Evolutionary conservation across 2,113 vertebrate species (phyloP), one percentile per base, ranked within the genome.

Genomic region (Dicentrarchus labrax): DNA sequence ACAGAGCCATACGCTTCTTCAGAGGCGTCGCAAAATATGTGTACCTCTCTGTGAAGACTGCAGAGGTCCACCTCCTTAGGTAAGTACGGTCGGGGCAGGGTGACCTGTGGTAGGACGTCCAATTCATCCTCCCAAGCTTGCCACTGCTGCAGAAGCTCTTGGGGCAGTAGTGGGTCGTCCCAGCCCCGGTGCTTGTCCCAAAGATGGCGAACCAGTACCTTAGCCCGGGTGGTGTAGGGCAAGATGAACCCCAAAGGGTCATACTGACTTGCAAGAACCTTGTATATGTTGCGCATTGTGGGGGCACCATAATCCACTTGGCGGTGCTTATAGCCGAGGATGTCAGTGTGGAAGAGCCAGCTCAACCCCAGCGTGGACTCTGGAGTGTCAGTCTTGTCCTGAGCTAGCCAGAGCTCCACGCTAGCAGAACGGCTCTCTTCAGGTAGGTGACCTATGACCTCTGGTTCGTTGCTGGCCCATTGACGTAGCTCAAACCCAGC

Each of bases 231-330:
- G 16, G 77, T 84, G 48, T 24, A 72, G 0, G 68, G 62, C 0
- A 74, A 1, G 36, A 79, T 79, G 36, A 62, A 68, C 2, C 82
- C 62, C 2, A 79, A 15, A 1, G 64, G 82, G 24, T 79, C 30
- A 30, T 30, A 30, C 30, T 30, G 30, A 30, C 30, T 2, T 38
- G 75, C 79, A 0, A 86, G 48, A 0, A 74, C 54, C 5, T 54
- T 60, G 13, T 70, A 80, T 19, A 80, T 69, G 30, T 74, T 85
- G 8, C 73, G 24, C 78, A 82, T 82, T 1, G 74, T 81, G 1
- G 38, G 65, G 1, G 41, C 50, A 2, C 24, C 21, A 36, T 72
- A 65, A 3, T 76, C 39, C 2, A 77, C 30, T 0, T 21, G 62
- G 6, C 59, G 21, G 4, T 70, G 36, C 48, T 72, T 76, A 39